Percentiles rank a stretch among this genome's conserved stretches.
These are phyloP conservation scores for Ophioderma brevispina DNA, from an alignment of 35 echinoderm and acorn worm genomes.

Conservation along the genomic window DNA sequence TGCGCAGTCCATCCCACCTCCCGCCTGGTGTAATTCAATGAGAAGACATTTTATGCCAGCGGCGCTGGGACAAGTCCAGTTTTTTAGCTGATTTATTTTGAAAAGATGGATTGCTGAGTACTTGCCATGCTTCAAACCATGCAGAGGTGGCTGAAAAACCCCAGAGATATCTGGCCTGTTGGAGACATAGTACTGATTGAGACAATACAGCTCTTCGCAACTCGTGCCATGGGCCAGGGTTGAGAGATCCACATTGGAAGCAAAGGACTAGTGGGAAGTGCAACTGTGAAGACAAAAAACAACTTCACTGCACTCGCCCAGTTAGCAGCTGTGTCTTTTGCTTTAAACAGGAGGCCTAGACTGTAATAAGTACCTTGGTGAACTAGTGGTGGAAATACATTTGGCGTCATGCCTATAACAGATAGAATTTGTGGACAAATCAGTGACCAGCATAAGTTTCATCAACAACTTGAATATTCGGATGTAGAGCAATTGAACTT, in stretches of 20 bases:
- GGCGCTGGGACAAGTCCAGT: slow-evolving; percentile 50
- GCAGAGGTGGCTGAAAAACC: slow-evolving; percentile 30
- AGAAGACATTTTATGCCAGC: slow-evolving; percentile 6
- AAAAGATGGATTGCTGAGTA: slow-evolving; percentile 40
- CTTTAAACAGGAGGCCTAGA: background rate
- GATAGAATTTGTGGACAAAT: too few relatives aligned
- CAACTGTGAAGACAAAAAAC: too few relatives aligned
- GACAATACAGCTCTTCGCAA: slow-evolving; percentile 25
- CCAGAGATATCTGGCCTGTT: slow-evolving; percentile 11
- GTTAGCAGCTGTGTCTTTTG: background rate
- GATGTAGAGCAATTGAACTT: too few relatives aligned
- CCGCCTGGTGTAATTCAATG: slow-evolving; percentile 17
- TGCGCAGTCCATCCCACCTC: too few relatives aligned
- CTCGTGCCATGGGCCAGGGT: background rate
- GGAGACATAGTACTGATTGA: slow-evolving; percentile 52
- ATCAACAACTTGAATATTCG: too few relatives aligned
- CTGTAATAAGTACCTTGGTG: too few relatives aligned
- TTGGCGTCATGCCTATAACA: too few relatives aligned
- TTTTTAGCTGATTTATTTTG: slow-evolving; percentile 52
- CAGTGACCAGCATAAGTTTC: too few relatives aligned
- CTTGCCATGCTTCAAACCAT: slow-evolving; percentile 39
- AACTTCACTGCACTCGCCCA: background rate
- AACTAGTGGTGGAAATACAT: too few relatives aligned
- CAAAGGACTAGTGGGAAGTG: too few relatives aligned
- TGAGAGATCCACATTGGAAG: slow-evolving; percentile 1